phyloP scores from a whole-genome alignment of 2,888 invertebrate species.

The Chloroclysta siterata region DNA sequence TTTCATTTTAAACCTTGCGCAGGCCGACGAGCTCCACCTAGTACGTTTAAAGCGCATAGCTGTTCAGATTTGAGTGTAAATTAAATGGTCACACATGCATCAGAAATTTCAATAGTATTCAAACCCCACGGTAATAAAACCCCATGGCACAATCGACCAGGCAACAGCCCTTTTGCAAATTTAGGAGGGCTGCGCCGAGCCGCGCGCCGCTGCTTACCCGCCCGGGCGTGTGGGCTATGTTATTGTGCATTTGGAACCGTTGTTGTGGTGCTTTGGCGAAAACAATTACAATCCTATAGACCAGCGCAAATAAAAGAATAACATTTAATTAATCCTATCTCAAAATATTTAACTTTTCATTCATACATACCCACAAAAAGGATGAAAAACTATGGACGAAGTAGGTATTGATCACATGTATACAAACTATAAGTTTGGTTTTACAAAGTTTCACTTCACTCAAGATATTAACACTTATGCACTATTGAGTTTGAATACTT shows the following conservation, averaged over 20 bases:
- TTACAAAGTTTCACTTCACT: conserved; percentile 24
- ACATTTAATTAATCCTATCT: conserved; percentile 28
- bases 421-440: conserved; percentile 55
- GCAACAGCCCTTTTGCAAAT: conserved; percentile 38
- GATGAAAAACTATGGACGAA: conserved; percentile 55
- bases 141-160: conserved; percentile 40
- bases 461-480: conserved; percentile 33
- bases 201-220: conserved; percentile 2
- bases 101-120: conserved; percentile 47
- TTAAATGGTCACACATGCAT: conserved; percentile 22
- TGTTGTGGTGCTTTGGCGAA: conserved; percentile 54
- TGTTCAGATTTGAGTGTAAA: neutral
- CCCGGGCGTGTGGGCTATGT: conserved; percentile 26
- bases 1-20: conserved; percentile 7
- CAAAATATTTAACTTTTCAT: conserved; percentile 56
- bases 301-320: conserved; percentile 37
- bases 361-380: conserved; percentile 73
- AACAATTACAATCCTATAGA: conserved; percentile 44
- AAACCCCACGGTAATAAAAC: conserved; percentile 71
- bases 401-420: conserved; percentile 76
- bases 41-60: neutral
- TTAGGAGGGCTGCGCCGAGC: conserved; percentile 33
- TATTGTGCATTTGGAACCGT: conserved; percentile 54
- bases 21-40: conserved; percentile 15
- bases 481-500: conserved; percentile 11